Conservation (phyloP, 2,888 invertebrate species). For the Ectemnius lituratus region DNA sequence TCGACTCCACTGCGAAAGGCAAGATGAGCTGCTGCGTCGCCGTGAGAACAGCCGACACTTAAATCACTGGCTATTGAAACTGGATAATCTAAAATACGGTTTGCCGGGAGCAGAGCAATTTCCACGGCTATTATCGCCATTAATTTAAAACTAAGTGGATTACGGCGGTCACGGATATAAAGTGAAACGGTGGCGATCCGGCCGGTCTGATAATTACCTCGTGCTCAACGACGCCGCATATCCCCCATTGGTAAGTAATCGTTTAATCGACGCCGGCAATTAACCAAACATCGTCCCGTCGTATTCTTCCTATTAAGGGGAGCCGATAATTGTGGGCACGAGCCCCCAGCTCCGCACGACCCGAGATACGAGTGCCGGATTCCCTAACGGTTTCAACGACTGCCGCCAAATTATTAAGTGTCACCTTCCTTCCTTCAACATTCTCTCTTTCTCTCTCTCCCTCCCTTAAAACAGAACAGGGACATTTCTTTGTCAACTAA, state of each 20-base stretch:
- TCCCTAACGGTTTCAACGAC: not conserved
- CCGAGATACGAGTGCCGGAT: not conserved
- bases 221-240: conserved; percentile 45
- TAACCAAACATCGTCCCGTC: conserved; percentile 33
- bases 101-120: conserved; percentile 30
- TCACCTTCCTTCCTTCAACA: not conserved
- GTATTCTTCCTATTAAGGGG: conserved; percentile 24
- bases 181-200: conserved; percentile 40
- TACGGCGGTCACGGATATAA: conserved; percentile 26
- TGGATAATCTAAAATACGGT: conserved; percentile 24
- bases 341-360: not conserved
- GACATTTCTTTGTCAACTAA: too few species aligned
- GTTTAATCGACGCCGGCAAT: conserved; percentile 44
- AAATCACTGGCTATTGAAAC: conserved; percentile 19
- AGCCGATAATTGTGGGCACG: conserved; percentile 11
- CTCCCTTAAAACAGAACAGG: too few species aligned
- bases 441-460: not conserved
- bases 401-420: not conserved
- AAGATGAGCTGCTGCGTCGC: too few species aligned
- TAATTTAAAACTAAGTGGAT: conserved; percentile 33
- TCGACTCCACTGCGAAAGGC: conserved; percentile 21
- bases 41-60: conserved; percentile 10
- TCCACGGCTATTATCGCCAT: conserved; percentile 27
- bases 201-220: conserved; percentile 43
- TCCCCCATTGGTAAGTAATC: conserved; percentile 56